A percentile compares a stretch with the other conserved stretches of the same genome.
Evolutionary conservation across 2,113 vertebrate genomes (phyloP).

Genomic region (Albula goreensis): DNA sequence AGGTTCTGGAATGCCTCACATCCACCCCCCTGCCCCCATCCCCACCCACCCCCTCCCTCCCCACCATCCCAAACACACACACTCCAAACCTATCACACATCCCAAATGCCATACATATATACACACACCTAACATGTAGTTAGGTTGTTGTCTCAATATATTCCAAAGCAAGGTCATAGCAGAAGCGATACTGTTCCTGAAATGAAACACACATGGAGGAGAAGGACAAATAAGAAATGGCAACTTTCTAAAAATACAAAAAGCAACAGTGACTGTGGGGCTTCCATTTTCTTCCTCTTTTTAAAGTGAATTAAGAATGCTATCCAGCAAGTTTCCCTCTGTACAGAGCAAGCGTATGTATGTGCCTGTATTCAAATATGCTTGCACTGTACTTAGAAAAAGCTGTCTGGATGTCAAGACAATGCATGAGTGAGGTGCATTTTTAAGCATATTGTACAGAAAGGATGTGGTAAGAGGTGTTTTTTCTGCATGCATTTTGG

Average conservation of each 20-base stretch:
- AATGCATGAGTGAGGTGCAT: not conserved
- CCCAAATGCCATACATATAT: no score
- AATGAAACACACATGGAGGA: not conserved
- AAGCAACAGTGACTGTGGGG: not conserved
- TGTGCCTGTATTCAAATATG: not conserved
- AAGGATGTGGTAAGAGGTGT: conserved; percentile 35
- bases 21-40: conserved; percentile 7
- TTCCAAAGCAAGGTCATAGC: conserved; percentile 92
- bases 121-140: conserved; percentile 31
- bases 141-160: conserved; percentile 94
- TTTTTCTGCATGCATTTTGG: not conserved
- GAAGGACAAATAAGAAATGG: not conserved
- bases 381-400: not conserved
- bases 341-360: not conserved
- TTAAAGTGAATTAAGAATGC: not conserved
- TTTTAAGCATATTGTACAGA: conserved; percentile 9
- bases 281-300: not conserved
- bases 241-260: not conserved
- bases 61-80: conserved; percentile 8
- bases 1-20: conserved; percentile 17
- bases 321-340: no score
- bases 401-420: not conserved
- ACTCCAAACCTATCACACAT: conserved; percentile 8
- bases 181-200: conserved; percentile 98
- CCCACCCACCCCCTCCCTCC: conserved; percentile 35